These are phyloP conservation scores for Peromyscus aztecus DNA, from an alignment of 2,797 vertebrate genomes.

Conservation along the genomic window DNA sequence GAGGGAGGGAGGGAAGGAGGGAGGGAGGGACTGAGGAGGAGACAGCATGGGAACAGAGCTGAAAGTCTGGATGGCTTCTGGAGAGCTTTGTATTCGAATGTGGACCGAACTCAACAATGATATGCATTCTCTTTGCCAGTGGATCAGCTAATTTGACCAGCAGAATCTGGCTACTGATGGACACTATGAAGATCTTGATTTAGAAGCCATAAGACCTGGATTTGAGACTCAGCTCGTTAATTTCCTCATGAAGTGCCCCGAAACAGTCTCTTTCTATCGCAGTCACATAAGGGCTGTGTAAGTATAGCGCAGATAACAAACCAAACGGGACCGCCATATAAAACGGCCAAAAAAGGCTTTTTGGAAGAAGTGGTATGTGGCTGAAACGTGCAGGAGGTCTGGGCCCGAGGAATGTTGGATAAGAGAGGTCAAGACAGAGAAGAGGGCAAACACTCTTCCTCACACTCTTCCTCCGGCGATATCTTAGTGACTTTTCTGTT, in stretches of 20 bases:
- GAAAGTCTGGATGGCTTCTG: neutral
- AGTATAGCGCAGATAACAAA: neutral
- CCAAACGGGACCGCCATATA: neutral
- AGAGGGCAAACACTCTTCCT: neutral
- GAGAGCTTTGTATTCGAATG: neutral
- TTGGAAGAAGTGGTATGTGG: neutral
- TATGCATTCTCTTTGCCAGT: neutral
- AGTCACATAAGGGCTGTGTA: neutral
- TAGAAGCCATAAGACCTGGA: neutral
- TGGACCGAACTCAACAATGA: neutral
- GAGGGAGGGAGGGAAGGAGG: rapidly evolving
- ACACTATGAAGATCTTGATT: neutral
- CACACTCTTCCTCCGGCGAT: neutral
- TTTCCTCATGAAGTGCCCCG: conserved; percentile 4
- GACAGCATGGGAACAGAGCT: neutral
- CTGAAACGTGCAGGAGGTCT: neutral
- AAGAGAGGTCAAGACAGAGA: neutral
- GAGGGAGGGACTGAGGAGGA: rapidly evolving
- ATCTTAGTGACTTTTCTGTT: neutral
- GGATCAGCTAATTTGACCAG: neutral
- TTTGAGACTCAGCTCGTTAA: neutral
- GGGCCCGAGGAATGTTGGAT: rapidly evolving
- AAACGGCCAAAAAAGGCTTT: neutral
- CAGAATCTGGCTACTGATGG: neutral
- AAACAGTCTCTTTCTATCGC: neutral